Evolutionary conservation across 1,140 invertebrate genomes (phyloP).

Genomic region (Nylanderia fulva): DNA sequence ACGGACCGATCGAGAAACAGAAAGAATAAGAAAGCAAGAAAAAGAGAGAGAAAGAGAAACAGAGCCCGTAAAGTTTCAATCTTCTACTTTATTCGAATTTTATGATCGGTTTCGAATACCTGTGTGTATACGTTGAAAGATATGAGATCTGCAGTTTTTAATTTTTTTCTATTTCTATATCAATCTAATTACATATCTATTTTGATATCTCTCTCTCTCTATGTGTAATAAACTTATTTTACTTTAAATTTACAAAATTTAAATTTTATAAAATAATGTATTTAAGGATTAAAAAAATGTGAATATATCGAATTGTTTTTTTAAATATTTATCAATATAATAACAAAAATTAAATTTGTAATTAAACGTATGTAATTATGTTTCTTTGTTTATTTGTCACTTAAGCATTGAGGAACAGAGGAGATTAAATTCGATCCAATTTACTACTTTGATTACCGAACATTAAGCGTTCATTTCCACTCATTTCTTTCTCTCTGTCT

Average conservation of each 20-base stretch:
- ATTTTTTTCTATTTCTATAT: background rate
- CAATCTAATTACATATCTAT: background rate
- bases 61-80: background rate
- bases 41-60: background rate
- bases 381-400: slow-evolving; percentile 38
- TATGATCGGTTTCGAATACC: slow-evolving; percentile 3
- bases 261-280: background rate
- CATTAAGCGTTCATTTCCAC: slow-evolving; percentile 40
- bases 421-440: slow-evolving; percentile 49
- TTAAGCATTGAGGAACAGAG: background rate
- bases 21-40: background rate
- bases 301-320: background rate
- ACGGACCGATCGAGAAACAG: background rate
- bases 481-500: slow-evolving; percentile 32
- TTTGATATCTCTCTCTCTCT: background rate
- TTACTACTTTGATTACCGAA: slow-evolving; percentile 56
- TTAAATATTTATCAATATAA: background rate
- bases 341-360: background rate
- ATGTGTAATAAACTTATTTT: background rate
- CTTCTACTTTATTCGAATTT: slow-evolving; percentile 27
- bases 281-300: background rate
- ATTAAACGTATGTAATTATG: slow-evolving; percentile 24
- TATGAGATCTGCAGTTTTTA: background rate
- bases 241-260: background rate
- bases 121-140: background rate